Base-by-base conservation (phyloP, 2,888 invertebrate genomes). In the Eupeodes latifasciatus region DNA sequence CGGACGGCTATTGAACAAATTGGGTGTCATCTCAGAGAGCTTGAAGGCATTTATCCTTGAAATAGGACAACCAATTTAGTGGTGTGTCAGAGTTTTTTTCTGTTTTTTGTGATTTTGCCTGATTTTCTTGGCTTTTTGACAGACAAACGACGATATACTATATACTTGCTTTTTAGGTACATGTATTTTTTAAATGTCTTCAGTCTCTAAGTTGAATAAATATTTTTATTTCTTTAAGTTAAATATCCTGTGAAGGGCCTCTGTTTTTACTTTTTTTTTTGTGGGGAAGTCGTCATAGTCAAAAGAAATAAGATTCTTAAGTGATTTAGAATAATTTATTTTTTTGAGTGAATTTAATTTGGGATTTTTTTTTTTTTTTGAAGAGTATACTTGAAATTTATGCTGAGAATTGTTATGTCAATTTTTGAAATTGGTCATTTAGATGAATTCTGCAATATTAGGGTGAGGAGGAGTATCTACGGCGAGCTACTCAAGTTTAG, bases 1-100 rank as follows among this genome's bases (percentile, higher is more conserved):
- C 69, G 77, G 71, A 27, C 49, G 59, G 51, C 78, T 74, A 86
- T 86, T 86, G 82, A 86, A 86, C 86, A 86, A 86, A 86, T 86
- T 87, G 72, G 80, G 83, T 87, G 83, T 76, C 83, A 79, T 76
- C 79, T 80, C 66, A 66, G 71, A 72, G 61, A 69, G 74, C 78
- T 75, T 79, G 62, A 62, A 69, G 69, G 82, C 71, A 72, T 76
- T 77, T 61, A 49, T 78, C 77, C 67, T 72, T 77, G 71, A 77
- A 67, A 55, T 66, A 77, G 72, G 59, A 72, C 47, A 44, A 27
- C 57, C 57, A 72, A 72, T 72, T 59, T 72, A 19, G 71, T 71
- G 53, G 71, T 53, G 36, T 69, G 69, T 53, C 40, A 36, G 10
- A 36, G 10, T 34, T 34, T n/a, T 51, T 67, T 49, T 10, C 34